These are phyloP conservation scores for Neoitamus cyanurus DNA, from an alignment of 2,888 invertebrate genomes.

Conservation along the genomic window DNA sequence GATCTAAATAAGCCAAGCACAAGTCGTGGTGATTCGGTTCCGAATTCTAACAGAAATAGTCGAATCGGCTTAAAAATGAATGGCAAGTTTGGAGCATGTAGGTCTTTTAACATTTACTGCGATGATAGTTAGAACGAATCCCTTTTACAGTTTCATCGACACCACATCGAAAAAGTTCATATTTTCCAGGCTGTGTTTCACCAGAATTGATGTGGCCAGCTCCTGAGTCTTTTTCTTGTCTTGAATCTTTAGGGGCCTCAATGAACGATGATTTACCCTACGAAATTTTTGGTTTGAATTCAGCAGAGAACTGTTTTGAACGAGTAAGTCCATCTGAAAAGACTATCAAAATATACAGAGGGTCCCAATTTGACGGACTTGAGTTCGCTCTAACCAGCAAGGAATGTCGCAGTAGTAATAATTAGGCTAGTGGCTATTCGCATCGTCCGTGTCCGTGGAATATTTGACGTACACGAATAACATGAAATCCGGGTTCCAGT, in stretches of 20 bases:
- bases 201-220: conserved; percentile 65
- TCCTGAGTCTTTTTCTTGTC: conserved; percentile 65
- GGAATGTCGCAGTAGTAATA: too few species aligned
- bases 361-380: too few species aligned
- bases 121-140: neutral
- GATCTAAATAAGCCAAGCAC: conserved; percentile 65
- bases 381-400: too few species aligned
- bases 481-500: too few species aligned
- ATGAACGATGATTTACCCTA: conserved; percentile 65
- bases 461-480: too few species aligned
- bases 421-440: too few species aligned
- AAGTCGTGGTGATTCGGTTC: conserved; percentile 61
- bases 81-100: conserved; percentile 54
- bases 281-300: conserved; percentile 64
- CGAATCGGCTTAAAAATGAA: conserved; percentile 60
- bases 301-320: conserved; percentile 63
- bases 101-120: neutral
- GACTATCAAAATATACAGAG: too few species aligned
- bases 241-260: conserved; percentile 63
- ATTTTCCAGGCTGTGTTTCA: conserved; percentile 59
- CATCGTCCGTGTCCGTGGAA: too few species aligned
- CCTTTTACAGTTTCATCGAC: conserved; percentile 55
- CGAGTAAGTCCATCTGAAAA: conserved; percentile 58
- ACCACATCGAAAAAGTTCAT: conserved; percentile 62
- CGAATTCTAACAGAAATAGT: conserved; percentile 59